A percentile compares a stretch with the other conserved stretches of the same genome.
Conservation (phyloP, 2,888 invertebrate genomes). For the Lepidochrysops patricia region DNA sequence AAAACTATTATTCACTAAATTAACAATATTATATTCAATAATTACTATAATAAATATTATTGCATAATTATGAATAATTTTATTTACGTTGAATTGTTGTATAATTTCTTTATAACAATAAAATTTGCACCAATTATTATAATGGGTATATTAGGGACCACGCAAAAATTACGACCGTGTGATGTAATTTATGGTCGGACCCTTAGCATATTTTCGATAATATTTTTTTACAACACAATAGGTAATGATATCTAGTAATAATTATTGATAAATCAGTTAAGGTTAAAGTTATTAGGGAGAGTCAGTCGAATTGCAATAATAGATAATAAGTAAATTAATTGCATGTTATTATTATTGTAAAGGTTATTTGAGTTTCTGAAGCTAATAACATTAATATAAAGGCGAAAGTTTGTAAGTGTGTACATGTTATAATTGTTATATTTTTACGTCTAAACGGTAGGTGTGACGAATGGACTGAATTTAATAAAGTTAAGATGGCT, state of each 20-base stretch:
- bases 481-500: too few species aligned
- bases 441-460: too few species aligned
- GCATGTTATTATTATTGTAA: too few species aligned
- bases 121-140: background rate
- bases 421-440: too few species aligned
- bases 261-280: background rate
- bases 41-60: too few species aligned
- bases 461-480: too few species aligned
- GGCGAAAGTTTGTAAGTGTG: too few species aligned
- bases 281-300: background rate
- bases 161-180: too few species aligned
- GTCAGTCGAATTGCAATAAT: background rate
- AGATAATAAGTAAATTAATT: background rate
- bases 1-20: too few species aligned
- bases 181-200: background rate
- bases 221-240: background rate
- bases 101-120: background rate
- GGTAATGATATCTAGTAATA: background rate
- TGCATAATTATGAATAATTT: background rate
- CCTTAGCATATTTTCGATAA: background rate
- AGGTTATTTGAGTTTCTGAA: background rate
- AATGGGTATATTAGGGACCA: too few species aligned
- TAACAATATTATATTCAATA: too few species aligned
- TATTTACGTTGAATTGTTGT: background rate
- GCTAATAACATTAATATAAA: background rate